Percentiles rank a stretch among this genome's conserved stretches.
Conservation (phyloP, 1,140 invertebrate genomes). For the Antheraea pernyi region DNA sequence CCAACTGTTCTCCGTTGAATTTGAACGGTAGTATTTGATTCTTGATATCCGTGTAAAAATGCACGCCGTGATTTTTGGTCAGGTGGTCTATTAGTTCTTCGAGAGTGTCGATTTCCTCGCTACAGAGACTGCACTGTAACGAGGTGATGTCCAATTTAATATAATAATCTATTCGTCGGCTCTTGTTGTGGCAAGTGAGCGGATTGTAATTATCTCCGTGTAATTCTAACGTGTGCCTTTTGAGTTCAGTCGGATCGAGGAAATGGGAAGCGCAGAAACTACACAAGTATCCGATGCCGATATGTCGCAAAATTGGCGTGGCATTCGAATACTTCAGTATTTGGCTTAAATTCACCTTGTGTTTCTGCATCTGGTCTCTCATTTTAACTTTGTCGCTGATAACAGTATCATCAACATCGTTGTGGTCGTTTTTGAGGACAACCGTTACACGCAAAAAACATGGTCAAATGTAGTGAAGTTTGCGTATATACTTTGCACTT, state of each 20-base stretch:
- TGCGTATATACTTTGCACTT: too few relatives aligned
- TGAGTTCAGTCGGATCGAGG: constrained; percentile 45
- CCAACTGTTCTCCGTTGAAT: constrained; percentile 31
- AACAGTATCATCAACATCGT: neutral
- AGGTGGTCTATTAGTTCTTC: constrained; percentile 35
- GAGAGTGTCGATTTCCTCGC: constrained; percentile 22
- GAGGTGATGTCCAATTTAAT: constrained; percentile 39
- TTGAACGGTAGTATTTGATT: constrained; percentile 42
- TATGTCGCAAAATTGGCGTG: constrained; percentile 48
- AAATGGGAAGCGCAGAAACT: constrained; percentile 48
- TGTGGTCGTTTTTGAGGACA: neutral
- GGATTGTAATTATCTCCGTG: constrained; percentile 40
- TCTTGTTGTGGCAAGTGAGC: neutral
- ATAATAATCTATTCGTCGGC: neutral
- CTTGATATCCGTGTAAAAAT: constrained; percentile 34
- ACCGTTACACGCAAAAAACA: too few relatives aligned
- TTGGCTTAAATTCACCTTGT: constrained; percentile 5
- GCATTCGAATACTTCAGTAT: constrained; percentile 56
- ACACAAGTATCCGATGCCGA: constrained; percentile 47
- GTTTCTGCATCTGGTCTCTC: constrained; percentile 5
- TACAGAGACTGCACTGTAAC: constrained; percentile 40
- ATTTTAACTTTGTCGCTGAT: neutral
- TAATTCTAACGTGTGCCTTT: constrained; percentile 40
- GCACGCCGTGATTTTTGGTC: constrained; percentile 27
- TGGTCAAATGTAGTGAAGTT: too few relatives aligned